Base-by-base conservation (phyloP, 2,113 vertebrate species). In the Zonotrichia leucophrys region DNA sequence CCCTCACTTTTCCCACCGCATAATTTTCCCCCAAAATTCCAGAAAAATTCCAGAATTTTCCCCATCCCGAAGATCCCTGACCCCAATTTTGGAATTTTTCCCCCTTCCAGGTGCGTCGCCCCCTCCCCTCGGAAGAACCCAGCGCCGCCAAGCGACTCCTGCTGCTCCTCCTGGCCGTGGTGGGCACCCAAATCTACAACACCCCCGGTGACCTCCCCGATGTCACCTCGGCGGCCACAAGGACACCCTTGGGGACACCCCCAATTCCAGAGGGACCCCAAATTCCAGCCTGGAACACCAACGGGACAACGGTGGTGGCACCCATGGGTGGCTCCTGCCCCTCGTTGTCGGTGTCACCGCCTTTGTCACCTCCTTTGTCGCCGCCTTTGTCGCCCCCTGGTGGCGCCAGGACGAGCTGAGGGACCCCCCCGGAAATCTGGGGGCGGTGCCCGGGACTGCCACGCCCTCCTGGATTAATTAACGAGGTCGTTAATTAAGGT, bases 41-140 rank as follows among this genome's bases (percentile, higher is more conserved):
- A 12, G 11, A 20, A 22, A 31, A n/a, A n/a, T n/a, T n/a, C n/a
- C n/a, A n/a, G n/a, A n/a, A n/a, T 31, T 64, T 31, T 5, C 35
- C 59, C 17, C 27, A 10, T 30, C 60, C 60, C 3, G 4, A 1
- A 4, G 19, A 42, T 7, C 99, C 22, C 98, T 99, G 35, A 13
- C 42, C 64, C 31, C 39, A 59, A 35, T 24, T 4, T 6, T 9
- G 1, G 3, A 2, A 28, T 44, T 42, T 12, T 12, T 5, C 8
- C 14, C 35, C 23, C 2, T 22, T 15, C 11, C 50, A 80, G 86
- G 76, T 88, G 21, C 76, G 76, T 4, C 76, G 86, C 11, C 27
- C 9, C 3, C 67, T 33, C 35, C 86, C 67, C 18, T 10, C 27
- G 3, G 86, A 80, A 13, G 76, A 88, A 11, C 76, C 86, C 5